These are phyloP conservation scores for Leucoptera coffeella DNA, from an alignment of 2,888 invertebrate genomes.

Conservation along the genomic window DNA sequence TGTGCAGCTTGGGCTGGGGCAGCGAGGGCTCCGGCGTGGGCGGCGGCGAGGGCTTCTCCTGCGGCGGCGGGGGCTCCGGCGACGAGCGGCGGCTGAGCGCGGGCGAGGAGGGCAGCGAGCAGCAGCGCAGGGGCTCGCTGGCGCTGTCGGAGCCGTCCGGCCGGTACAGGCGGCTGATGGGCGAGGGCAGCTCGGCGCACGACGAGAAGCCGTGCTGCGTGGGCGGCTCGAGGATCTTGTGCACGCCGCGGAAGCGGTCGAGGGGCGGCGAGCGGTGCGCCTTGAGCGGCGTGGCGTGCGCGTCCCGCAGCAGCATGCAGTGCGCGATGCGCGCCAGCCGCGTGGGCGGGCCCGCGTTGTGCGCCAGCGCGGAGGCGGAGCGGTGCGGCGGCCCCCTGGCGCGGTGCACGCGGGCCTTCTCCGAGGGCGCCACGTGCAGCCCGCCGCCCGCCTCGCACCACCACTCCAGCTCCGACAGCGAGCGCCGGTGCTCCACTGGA, in stretches of 20 bases:
- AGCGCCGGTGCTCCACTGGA: slow-evolving; percentile 62
- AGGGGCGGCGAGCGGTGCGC: slow-evolving; percentile 69
- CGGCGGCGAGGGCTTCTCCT: slow-evolving; percentile 8
- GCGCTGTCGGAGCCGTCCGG: slow-evolving; percentile 1
- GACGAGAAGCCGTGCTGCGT: slow-evolving; percentile 60
- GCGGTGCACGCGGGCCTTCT: slow-evolving; percentile 12
- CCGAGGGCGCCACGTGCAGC: slow-evolving; percentile 44
- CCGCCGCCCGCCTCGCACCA: slow-evolving; percentile 49
- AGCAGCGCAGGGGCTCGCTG: slow-evolving; percentile 8
- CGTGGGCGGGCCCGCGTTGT: slow-evolving; percentile 2
- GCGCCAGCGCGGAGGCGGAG: slow-evolving; percentile 10
- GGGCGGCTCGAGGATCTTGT: slow-evolving; percentile 70
- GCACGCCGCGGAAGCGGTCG: slow-evolving; percentile 72
- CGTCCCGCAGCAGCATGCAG: slow-evolving; percentile 4
- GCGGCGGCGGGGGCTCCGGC: slow-evolving; percentile 12
- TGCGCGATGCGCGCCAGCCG: slow-evolving; percentile 9
- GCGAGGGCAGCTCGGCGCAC: slow-evolving; percentile 71
- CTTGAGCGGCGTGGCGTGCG: slow-evolving; percentile 3
- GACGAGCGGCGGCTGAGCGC: slow-evolving; percentile 16
- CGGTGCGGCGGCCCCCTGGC: slow-evolving; percentile 10
- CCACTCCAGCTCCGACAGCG: slow-evolving; percentile 65
- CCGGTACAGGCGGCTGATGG: slow-evolving; percentile 33
- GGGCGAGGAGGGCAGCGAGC: slow-evolving; percentile 33
- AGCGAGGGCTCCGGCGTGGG: slow-evolving; percentile 8
- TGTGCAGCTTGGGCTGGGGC: slow-evolving; percentile 8